phyloP scores from a whole-genome alignment of 1,140 invertebrate genomes.

The Mactra quadrangularis region DNA sequence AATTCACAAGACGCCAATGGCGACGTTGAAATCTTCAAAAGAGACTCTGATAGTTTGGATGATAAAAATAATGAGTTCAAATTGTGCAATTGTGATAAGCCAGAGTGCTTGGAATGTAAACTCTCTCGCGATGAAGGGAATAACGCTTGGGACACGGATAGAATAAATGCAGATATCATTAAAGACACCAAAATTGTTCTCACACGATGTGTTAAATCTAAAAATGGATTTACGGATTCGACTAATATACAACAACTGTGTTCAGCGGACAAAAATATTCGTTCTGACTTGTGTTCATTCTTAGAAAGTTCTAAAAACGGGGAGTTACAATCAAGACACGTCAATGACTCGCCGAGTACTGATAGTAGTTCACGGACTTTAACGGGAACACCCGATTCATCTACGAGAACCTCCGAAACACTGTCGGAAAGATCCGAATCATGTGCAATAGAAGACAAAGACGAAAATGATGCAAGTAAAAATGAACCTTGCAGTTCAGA shows the following conservation, averaged over 20 bases:
- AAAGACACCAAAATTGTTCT: conserved; percentile 55
- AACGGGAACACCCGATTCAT: conserved; percentile 51
- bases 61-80: conserved; percentile 13
- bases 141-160: conserved; percentile 27
- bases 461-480: neutral
- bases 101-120: conserved; percentile 30
- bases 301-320: conserved; percentile 42
- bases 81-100: conserved; percentile 39
- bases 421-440: conserved; percentile 55
- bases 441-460: conserved; percentile 49
- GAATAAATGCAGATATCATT: conserved; percentile 7
- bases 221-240: conserved; percentile 25
- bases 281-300: conserved; percentile 59
- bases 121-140: neutral
- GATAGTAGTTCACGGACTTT: conserved; percentile 57
- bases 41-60: neutral
- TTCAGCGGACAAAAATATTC: conserved; percentile 19
- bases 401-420: conserved; percentile 42
- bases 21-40: conserved; percentile 59
- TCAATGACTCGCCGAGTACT: conserved; percentile 44
- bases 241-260: conserved; percentile 37
- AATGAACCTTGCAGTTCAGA: neutral
- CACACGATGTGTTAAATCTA: conserved; percentile 50
- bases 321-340: conserved; percentile 12
- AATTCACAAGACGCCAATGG: conserved; percentile 13